These are phyloP conservation scores for Acanthosepion esculentum DNA, from an alignment of 2,888 invertebrate genomes.

Conservation along the genomic window DNA sequence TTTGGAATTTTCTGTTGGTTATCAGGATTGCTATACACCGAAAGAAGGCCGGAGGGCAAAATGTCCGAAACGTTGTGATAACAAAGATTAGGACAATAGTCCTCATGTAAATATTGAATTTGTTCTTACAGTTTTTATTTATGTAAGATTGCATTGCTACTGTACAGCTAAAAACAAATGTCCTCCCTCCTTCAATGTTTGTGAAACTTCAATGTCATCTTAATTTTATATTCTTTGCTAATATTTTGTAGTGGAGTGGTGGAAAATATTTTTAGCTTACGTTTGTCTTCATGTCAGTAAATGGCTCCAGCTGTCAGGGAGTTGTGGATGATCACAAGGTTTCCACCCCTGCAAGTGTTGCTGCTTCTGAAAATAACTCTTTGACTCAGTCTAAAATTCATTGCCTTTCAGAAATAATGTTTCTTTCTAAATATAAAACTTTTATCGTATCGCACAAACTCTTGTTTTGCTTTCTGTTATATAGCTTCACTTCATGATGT, in stretches of 20 bases:
- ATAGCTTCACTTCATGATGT: not conserved
- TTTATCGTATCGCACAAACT: not conserved
- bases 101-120: not conserved
- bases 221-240: not conserved
- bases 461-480: not conserved
- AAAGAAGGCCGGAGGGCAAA: too few species aligned
- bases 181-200: not conserved
- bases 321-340: not conserved
- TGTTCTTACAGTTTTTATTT: not conserved
- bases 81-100: too few species aligned
- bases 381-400: not conserved
- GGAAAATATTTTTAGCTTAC: not conserved
- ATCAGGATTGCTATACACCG: too few species aligned
- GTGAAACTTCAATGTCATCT: not conserved
- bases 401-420: slow-evolving; percentile 14
- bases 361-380: not conserved
- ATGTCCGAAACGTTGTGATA: too few species aligned
- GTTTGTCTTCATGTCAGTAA: not conserved
- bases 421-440: slow-evolving; percentile 4
- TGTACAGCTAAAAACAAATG: not conserved
- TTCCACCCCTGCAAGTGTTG: slow-evolving; percentile 33
- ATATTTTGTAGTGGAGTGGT: not conserved
- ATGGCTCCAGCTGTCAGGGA: slow-evolving; percentile 33
- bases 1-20: too few species aligned
- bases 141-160: not conserved